phyloP scores from a whole-genome alignment of 2,797 vertebrate genomes.

The Crax fasciolata region DNA sequence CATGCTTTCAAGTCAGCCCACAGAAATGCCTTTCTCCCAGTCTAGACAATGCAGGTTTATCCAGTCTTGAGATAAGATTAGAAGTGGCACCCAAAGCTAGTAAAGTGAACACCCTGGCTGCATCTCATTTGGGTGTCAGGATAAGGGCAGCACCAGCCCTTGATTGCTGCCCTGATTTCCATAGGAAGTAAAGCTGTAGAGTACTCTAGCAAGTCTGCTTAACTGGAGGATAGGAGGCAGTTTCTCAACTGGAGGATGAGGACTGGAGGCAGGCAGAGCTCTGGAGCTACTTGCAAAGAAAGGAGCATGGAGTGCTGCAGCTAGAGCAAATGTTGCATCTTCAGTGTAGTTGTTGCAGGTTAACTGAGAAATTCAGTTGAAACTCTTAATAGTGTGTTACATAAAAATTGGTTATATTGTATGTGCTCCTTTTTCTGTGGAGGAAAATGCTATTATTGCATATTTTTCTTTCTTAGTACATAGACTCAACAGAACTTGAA shows the following conservation, averaged over 20 bases:
- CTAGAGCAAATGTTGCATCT: background rate
- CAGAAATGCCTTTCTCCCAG: background rate
- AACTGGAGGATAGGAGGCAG: background rate
- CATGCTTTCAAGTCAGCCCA: background rate
- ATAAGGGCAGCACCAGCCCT: background rate
- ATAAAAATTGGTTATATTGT: background rate
- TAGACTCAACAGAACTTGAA: conserved; percentile 86
- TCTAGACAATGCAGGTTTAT: background rate
- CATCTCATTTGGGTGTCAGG: background rate
- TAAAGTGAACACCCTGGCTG: background rate
- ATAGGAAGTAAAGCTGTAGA: background rate
- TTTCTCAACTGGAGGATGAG: background rate
- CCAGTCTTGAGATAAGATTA: background rate
- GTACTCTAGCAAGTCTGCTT: background rate
- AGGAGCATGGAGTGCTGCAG: background rate
- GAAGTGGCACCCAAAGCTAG: background rate
- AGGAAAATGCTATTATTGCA: background rate
- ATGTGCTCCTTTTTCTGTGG: background rate
- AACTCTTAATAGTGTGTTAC: background rate
- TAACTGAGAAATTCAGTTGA: background rate
- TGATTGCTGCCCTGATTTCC: background rate
- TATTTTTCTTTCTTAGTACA: conserved; percentile 77
- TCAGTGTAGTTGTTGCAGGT: background rate
- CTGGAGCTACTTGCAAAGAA: background rate
- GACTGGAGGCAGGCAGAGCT: background rate